Evolutionary conservation across 2,888 invertebrate species (phyloP).

Genomic region (Chloromyia formosa): DNA sequence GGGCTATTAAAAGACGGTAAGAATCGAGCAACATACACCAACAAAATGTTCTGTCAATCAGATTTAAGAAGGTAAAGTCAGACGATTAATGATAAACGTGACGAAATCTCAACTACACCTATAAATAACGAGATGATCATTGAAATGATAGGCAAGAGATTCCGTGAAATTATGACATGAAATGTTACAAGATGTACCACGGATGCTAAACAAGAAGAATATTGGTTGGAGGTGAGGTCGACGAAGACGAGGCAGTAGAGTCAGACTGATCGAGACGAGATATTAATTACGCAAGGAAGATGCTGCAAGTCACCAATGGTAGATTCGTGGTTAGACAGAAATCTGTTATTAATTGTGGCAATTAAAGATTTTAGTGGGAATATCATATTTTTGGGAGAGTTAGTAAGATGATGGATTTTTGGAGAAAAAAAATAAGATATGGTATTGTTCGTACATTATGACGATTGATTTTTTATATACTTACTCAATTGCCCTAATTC

Average conservation of each 20-base stretch:
- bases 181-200: constrained; percentile 17
- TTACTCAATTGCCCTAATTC: no score
- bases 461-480: no score
- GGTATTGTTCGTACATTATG: no score
- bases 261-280: not conserved
- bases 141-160: constrained; percentile 31
- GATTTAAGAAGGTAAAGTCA: constrained; percentile 46
- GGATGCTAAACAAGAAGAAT: not conserved
- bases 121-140: constrained; percentile 45
- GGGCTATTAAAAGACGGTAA: constrained; percentile 17
- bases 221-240: not conserved
- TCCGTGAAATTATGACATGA: constrained; percentile 44
- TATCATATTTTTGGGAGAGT: not conserved
- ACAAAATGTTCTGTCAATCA: constrained; percentile 50
- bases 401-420: no score
- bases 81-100: constrained; percentile 50
- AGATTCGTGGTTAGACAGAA: not conserved
- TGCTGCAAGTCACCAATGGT: not conserved
- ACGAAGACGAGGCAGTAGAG: not conserved
- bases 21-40: constrained; percentile 1
- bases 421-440: no score
- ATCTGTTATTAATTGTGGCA: not conserved
- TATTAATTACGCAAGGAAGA: constrained; percentile 1
- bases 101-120: constrained; percentile 49
- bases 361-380: not conserved